Evolutionary conservation across 1,140 invertebrate species (phyloP), one percentile per base, ranked within the genome.

Genomic region (Apis laboriosa): DNA sequence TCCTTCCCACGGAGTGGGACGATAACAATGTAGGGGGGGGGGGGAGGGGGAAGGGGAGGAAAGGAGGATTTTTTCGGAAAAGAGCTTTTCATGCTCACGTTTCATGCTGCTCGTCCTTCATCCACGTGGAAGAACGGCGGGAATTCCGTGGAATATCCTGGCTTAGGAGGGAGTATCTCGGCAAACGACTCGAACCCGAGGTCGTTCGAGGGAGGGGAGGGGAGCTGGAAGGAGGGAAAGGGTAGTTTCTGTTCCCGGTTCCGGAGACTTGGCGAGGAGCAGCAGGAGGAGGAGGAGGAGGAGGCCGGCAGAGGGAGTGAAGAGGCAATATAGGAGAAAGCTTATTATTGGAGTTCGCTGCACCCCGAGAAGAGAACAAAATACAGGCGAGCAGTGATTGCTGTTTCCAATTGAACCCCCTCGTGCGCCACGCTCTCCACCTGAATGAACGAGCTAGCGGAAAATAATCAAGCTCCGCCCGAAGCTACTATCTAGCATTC

Each of bases 321-420:
- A 93, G 92, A 94, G 92, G 93, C 92, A 94, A 94, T 94, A 94
- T 93, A 94, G 92, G 92, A 94, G 93, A 94, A 94, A 94, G 93
- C 93, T 94, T 94, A 94, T 94, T 94, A 94, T 94, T 94, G 93
- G 92, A 94, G 93, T 94, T 93, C 90, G 92, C 93, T 92, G 92
- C 91, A 92, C 90, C 89, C 34, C 86, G 90, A 90, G 91, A 91
- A 92, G 90, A 92, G 93, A 94, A 94, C 91, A 93, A 94, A 94
- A 94, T 94, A 94, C 93, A 94, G 91, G 92, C 93, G 90, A 93
- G 91, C 93, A 93, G 93, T 94, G 93, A 94, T 94, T 94, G 93
- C 93, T 94, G 93, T 94, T 94, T 94, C 92, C 93, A 94, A 94
- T 94, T 94, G 93, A 94, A 94, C 92, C 92, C 34, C 92, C 90